These are phyloP conservation scores for Napeogenes inachia DNA, from an alignment of 2,888 invertebrate species.

Conservation along the genomic window DNA sequence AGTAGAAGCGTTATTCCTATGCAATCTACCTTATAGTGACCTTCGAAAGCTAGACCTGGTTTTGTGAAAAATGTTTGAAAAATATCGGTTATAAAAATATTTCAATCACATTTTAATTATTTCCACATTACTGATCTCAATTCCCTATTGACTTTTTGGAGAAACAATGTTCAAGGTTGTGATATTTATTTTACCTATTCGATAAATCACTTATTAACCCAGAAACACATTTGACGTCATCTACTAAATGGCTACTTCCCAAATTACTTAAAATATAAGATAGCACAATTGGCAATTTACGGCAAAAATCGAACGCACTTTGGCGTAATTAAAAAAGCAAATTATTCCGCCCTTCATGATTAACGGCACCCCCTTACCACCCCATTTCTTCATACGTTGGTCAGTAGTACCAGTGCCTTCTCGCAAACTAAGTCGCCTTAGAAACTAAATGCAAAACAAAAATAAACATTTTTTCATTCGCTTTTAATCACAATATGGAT, in stretches of 20 bases:
- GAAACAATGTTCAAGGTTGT: no score
- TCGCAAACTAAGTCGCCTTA: conserved; percentile 66
- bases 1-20: no score
- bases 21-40: no score
- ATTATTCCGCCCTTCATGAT: conserved; percentile 69
- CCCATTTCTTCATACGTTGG: conserved; percentile 66
- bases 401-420: conserved; percentile 67
- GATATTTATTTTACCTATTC: no score
- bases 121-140: no score
- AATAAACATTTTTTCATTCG: conserved; percentile 59
- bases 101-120: no score
- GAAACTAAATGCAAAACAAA: conserved; percentile 72
- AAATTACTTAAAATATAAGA: conserved; percentile 17
- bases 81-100: no score
- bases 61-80: no score
- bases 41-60: no score
- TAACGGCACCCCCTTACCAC: conserved; percentile 49
- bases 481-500: conserved; percentile 25
- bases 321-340: conserved; percentile 72
- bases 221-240: neutral
- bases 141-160: no score
- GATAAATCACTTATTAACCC: neutral
- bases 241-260: conserved; percentile 7
- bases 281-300: conserved; percentile 22
- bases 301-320: conserved; percentile 54